A percentile compares a stretch with the other conserved stretches of the same genome.
Conservation (phyloP, 1,140 invertebrate species). For the Lordiphosa mommai region DNA sequence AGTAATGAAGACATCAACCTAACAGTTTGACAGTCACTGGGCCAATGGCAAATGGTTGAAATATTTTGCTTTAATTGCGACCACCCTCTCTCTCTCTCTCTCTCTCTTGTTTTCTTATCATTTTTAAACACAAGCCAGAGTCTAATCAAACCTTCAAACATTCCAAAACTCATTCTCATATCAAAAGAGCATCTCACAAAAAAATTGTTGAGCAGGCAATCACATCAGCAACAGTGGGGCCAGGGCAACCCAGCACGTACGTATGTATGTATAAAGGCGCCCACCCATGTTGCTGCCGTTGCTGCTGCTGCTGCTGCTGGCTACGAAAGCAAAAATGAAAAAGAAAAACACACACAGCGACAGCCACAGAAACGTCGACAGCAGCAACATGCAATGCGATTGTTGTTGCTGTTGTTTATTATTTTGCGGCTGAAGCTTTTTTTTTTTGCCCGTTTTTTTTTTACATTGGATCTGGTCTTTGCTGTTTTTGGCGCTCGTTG, state of each 20-base stretch:
- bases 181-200: slow-evolving; percentile 25
- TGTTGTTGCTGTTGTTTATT: slow-evolving; percentile 41
- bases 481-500: slow-evolving; percentile 10
- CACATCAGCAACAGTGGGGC: slow-evolving; percentile 5
- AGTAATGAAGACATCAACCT: slow-evolving; percentile 66
- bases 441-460: slow-evolving; percentile 4
- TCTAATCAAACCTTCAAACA: slow-evolving; percentile 16
- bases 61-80: too few species aligned
- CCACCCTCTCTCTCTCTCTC: too few species aligned
- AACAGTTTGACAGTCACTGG: not conserved
- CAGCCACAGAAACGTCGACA: slow-evolving; percentile 4
- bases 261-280: slow-evolving; percentile 17
- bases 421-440: slow-evolving; percentile 22
- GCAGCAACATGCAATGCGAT: slow-evolving; percentile 20
- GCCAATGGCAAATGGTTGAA: not conserved
- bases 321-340: slow-evolving; percentile 7
- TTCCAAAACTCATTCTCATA: not conserved
- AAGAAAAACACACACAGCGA: slow-evolving; percentile 7
- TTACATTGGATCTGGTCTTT: too few species aligned
- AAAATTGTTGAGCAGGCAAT: slow-evolving; percentile 16
- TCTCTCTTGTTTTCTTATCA: too few species aligned
- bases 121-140: too few species aligned
- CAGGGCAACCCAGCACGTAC: slow-evolving; percentile 33
- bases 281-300: slow-evolving; percentile 43
- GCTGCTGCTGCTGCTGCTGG: slow-evolving; percentile 18